These are phyloP conservation scores for Netelia inedita DNA, from an alignment of 2,888 invertebrate species.

Conservation along the genomic window DNA sequence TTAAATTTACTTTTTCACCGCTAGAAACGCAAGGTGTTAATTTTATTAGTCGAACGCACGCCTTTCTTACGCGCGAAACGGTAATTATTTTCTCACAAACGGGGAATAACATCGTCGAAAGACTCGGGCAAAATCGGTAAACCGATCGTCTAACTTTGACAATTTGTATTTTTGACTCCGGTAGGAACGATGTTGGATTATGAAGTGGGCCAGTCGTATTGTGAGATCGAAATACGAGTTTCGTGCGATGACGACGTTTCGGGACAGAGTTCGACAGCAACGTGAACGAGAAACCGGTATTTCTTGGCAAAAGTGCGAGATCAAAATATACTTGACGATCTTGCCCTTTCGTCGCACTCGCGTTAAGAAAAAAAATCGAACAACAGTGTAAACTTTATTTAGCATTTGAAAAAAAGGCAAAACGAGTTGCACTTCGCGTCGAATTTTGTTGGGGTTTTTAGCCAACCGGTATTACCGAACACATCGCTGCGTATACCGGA, in stretches of 20 bases:
- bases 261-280: conserved; percentile 21
- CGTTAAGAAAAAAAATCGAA: not conserved
- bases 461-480: not conserved
- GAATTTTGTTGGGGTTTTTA: not conserved
- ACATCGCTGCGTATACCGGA: not conserved
- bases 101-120: conserved; percentile 8
- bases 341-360: not conserved
- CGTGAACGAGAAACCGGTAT: conserved; percentile 38
- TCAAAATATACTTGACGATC: conserved; percentile 2
- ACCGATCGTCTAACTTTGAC: not conserved
- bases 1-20: conserved; percentile 1
- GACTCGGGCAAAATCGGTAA: not conserved
- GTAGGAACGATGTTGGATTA: conserved; percentile 4
- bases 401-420: not conserved
- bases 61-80: not conserved
- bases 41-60: conserved; percentile 13
- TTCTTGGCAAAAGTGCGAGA: not conserved
- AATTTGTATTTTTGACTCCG: not conserved
- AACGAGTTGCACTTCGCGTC: not conserved
- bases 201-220: not conserved
- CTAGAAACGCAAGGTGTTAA: conserved; percentile 16
- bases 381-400: too few species aligned
- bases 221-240: conserved; percentile 26
- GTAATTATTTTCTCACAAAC: not conserved
- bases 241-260: conserved; percentile 12